A percentile compares a stretch with the other conserved stretches of the same genome.
phyloP scores from a whole-genome alignment of 2,888 invertebrate species.

The Eristalinus sepulchralis region DNA sequence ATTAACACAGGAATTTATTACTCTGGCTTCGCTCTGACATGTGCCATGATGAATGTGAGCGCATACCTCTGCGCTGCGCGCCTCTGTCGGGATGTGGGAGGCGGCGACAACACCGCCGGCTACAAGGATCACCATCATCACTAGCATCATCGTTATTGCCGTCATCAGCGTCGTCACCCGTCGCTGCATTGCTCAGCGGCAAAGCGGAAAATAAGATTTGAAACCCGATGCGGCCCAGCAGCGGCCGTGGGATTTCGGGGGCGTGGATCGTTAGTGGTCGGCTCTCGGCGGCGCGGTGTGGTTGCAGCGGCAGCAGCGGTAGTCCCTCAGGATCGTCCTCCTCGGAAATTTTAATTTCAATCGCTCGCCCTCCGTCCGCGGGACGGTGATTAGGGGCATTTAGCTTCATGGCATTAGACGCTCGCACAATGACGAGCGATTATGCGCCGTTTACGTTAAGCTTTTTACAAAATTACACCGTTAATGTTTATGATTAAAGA shows the following conservation, averaged over 20 bases:
- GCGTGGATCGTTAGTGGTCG: conserved; percentile 52
- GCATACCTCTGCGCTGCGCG: conserved; percentile 19
- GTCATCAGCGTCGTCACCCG: neutral
- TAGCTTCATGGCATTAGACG: conserved; percentile 46
- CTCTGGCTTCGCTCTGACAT: conserved; percentile 46
- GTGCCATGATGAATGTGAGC: conserved; percentile 50
- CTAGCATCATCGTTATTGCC: conserved; percentile 44
- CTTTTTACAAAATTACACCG: conserved; percentile 37
- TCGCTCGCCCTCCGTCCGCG: conserved; percentile 12
- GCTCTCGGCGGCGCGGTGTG: neutral
- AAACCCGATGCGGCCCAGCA: conserved; percentile 50
- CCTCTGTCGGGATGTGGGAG: conserved; percentile 27
- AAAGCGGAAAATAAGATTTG: conserved; percentile 70
- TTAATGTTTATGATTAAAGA: conserved; percentile 69
- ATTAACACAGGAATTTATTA: conserved; percentile 66
- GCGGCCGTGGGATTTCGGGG: conserved; percentile 30
- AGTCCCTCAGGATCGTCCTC: conserved; percentile 4
- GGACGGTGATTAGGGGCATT: conserved; percentile 38
- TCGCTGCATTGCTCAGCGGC: conserved; percentile 41
- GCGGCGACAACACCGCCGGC: conserved; percentile 49
- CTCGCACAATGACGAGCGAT: conserved; percentile 18
- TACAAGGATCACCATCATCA: conserved; percentile 56
- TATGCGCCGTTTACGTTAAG: conserved; percentile 41
- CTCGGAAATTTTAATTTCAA: conserved; percentile 40
- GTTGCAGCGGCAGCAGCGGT: neutral